Percentiles rank a stretch among this genome's conserved stretches.
Evolutionary conservation across 2,888 invertebrate genomes (phyloP).

Genomic region (Apantesis nais): DNA sequence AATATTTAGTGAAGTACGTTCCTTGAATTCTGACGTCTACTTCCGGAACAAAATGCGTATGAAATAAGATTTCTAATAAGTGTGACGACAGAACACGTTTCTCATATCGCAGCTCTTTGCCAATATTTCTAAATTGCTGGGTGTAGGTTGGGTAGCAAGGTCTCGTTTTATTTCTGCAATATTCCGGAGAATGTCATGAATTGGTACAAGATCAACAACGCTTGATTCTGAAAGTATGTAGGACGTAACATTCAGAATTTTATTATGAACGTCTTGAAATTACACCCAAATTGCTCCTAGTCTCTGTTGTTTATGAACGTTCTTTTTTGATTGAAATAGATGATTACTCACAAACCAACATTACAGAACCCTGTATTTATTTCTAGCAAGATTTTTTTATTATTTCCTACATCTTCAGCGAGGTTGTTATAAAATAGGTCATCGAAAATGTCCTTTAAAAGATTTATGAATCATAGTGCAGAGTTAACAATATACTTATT

Average conservation of each 20-base stretch:
- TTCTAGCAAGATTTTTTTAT: not conserved
- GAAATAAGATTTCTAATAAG: constrained; percentile 38
- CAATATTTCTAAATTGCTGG: constrained; percentile 47
- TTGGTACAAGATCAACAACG: not conserved
- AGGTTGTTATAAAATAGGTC: not conserved
- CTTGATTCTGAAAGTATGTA: not conserved
- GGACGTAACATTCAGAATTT: not conserved
- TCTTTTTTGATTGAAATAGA: not conserved
- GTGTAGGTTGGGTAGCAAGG: constrained; percentile 18
- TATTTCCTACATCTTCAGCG: not conserved
- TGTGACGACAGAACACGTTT: constrained; percentile 42
- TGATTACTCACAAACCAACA: not conserved
- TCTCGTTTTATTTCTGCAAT: constrained; percentile 9
- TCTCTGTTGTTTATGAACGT: not conserved
- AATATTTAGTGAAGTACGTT: constrained; percentile 55
- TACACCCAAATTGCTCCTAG: not conserved
- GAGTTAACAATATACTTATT: too few species aligned
- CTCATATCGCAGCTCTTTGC: constrained; percentile 44
- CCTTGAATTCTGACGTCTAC: constrained; percentile 43
- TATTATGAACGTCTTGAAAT: not conserved
- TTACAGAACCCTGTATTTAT: not conserved
- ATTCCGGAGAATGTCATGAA: not conserved
- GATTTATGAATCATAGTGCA: too few species aligned
- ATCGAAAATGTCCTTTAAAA: too few species aligned
- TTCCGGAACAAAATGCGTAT: constrained; percentile 30